A percentile compares a stretch with the other conserved stretches of the same genome.
phyloP scores from a whole-genome alignment of 2,113 vertebrate species.

The Indicator maculatus region DNA sequence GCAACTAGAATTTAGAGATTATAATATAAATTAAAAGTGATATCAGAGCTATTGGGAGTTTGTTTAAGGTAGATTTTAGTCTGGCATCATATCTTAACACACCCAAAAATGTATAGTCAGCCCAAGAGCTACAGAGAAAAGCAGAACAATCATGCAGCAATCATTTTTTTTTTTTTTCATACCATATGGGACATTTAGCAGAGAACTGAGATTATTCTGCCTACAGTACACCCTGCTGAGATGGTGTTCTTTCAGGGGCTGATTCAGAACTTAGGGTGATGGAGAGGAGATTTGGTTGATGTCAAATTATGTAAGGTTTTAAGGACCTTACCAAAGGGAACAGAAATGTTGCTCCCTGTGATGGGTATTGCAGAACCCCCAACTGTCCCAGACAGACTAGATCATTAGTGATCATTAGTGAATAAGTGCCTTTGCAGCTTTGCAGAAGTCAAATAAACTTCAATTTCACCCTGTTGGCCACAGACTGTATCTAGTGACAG shows the following conservation, averaged over 20 bases:
- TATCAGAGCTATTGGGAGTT: constrained; percentile 56
- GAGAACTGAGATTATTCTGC: constrained; percentile 2
- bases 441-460: not conserved
- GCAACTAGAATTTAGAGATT: constrained; percentile 51
- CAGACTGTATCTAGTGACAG: not conserved
- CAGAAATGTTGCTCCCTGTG: not conserved
- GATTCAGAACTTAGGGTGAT: not conserved
- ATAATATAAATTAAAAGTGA: constrained; percentile 71
- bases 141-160: constrained; percentile 3
- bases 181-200: constrained; percentile 21
- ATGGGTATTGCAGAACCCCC: not conserved
- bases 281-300: not conserved
- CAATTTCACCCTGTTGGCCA: not conserved
- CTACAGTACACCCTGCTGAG: not conserved
- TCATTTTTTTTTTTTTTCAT: constrained; percentile 24
- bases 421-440: not conserved
- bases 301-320: not conserved
- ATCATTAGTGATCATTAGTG: not conserved
- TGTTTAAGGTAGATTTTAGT: constrained; percentile 60
- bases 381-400: not conserved
- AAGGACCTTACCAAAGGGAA: not conserved
- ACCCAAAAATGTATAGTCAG: constrained; percentile 25
- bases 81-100: constrained; percentile 40
- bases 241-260: not conserved
- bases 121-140: constrained; percentile 43